These are phyloP conservation scores for Atta colombica DNA, from an alignment of 1,140 invertebrate species.

Conservation along the genomic window DNA sequence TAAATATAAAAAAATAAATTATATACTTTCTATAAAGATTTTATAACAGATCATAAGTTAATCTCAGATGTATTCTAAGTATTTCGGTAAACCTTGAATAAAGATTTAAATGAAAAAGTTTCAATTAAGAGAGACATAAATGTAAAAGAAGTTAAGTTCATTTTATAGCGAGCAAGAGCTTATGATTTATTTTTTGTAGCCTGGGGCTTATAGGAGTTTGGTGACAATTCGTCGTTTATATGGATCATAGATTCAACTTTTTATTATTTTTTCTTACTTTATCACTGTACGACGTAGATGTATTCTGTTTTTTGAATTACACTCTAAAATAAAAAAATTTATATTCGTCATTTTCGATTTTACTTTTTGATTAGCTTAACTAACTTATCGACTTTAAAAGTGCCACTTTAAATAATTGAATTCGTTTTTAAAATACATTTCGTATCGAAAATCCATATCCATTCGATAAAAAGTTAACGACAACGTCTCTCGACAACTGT, in stretches of 20 bases:
- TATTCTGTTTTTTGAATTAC: not conserved
- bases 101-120: slow-evolving; percentile 33
- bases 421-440: slow-evolving; percentile 27
- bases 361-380: slow-evolving; percentile 29
- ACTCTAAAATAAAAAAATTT: not conserved
- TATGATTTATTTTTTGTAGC: slow-evolving; percentile 25
- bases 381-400: slow-evolving; percentile 8
- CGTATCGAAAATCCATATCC: slow-evolving; percentile 43
- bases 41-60: not conserved
- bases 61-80: not conserved
- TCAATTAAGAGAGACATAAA: not conserved
- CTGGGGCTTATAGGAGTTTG: slow-evolving; percentile 5
- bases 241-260: slow-evolving; percentile 10
- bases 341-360: not conserved
- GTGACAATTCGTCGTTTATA: slow-evolving; percentile 22
- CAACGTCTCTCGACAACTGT: slow-evolving; percentile 19
- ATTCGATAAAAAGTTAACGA: slow-evolving; percentile 27
- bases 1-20: slow-evolving; percentile 19
- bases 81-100: slow-evolving; percentile 17
- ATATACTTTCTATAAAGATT: not conserved
- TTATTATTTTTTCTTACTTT: not conserved
- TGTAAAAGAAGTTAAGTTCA: slow-evolving; percentile 22
- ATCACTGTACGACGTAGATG: not conserved
- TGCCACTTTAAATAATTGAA: slow-evolving; percentile 47
- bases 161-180: not conserved